Conservation (phyloP, 2,888 invertebrate genomes). For the Chrysolina americana region DNA sequence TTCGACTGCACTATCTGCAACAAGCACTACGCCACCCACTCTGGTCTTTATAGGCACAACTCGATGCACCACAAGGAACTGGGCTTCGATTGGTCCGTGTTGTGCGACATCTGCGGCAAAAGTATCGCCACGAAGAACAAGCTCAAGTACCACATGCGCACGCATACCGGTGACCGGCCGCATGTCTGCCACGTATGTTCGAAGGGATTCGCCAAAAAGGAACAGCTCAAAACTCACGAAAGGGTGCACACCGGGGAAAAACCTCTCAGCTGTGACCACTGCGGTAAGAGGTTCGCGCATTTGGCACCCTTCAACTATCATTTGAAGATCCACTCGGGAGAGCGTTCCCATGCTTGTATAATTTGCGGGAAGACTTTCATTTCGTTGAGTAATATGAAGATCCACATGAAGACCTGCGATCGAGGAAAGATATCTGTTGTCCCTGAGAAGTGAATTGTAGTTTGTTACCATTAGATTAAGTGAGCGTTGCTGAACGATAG, state of each 20-base stretch:
- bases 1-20: constrained; percentile 66
- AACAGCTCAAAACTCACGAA: constrained; percentile 65
- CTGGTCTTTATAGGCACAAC: constrained; percentile 62
- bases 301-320: constrained; percentile 75
- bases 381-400: constrained; percentile 40
- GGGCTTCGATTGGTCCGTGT: constrained; percentile 70
- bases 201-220: constrained; percentile 70
- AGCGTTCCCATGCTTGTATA: constrained; percentile 72
- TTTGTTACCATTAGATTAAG: too few relatives aligned
- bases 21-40: constrained; percentile 63
- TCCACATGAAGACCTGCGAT: constrained; percentile 42
- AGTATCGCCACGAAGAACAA: constrained; percentile 64
- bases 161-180: constrained; percentile 70
- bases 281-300: constrained; percentile 69
- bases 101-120: constrained; percentile 67
- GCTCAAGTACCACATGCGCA: constrained; percentile 64
- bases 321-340: constrained; percentile 75
- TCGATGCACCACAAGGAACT: constrained; percentile 56
- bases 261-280: constrained; percentile 60
- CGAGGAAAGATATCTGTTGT: not conserved
- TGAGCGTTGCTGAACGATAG: too few relatives aligned
- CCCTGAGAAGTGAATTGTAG: not conserved
- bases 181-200: constrained; percentile 64
- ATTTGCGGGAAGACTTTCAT: constrained; percentile 71
- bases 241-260: constrained; percentile 65